phyloP scores from a whole-genome alignment of 2,888 invertebrate species.

The Stenchaetothrips biformis region DNA sequence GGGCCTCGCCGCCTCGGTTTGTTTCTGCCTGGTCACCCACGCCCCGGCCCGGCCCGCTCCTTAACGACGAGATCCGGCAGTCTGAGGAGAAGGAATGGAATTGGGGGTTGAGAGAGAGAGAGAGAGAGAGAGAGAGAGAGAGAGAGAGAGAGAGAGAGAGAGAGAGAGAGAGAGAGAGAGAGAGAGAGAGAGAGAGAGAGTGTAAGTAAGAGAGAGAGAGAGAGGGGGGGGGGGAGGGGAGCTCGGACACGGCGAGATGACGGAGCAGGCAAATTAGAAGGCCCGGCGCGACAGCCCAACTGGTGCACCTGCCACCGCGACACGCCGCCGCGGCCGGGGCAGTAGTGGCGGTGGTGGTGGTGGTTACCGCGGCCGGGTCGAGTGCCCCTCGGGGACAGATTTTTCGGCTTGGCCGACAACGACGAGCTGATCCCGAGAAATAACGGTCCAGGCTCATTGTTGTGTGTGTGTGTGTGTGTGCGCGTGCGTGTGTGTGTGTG shows the following conservation, averaged over 20 bases:
- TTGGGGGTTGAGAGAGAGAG: background rate
- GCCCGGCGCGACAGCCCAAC: background rate
- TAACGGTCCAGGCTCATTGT: background rate
- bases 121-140: background rate
- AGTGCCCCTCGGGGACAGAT: slow-evolving; percentile 2
- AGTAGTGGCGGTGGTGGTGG: too few relatives aligned
- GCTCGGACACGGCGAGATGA: background rate
- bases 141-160: too few relatives aligned
- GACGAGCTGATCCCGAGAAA: background rate
- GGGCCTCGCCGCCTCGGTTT: background rate
- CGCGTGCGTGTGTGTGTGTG: too few relatives aligned
- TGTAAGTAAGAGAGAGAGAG: background rate
- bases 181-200: background rate
- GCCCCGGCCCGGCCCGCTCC: too few relatives aligned
- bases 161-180: background rate
- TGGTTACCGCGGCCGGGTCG: background rate
- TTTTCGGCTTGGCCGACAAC: background rate
- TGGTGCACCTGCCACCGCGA: background rate
- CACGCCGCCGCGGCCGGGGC: too few relatives aligned
- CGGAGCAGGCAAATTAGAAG: background rate
- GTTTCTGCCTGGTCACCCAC: background rate
- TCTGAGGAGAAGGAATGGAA: background rate
- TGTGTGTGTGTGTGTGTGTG: too few relatives aligned
- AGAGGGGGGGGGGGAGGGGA: background rate
- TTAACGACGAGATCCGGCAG: background rate